Conservation (phyloP, 2,797 vertebrate genomes). For the Sarcophilus harrisii region DNA sequence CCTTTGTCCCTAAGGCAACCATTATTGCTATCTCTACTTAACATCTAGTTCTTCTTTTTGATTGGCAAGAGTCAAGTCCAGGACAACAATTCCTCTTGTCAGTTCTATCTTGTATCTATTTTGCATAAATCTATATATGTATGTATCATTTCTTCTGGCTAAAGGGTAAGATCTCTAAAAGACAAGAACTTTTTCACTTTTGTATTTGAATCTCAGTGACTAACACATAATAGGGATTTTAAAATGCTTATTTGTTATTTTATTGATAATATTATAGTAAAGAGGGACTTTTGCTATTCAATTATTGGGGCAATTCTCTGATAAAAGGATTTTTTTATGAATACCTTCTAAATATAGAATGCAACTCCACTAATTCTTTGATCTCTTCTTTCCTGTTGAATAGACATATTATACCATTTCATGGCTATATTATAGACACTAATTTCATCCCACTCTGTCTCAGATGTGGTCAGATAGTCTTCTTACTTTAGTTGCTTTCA, state of each 20-base stretch:
- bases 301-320: background rate
- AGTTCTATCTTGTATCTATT: background rate
- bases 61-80: background rate
- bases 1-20: background rate
- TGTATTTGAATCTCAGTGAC: background rate
- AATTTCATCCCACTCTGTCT: background rate
- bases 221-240: background rate
- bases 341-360: background rate
- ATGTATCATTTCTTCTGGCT: background rate
- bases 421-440: background rate
- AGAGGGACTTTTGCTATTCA: background rate
- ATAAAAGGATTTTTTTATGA: background rate
- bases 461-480: background rate
- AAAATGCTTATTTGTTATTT: background rate
- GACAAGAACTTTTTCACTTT: background rate
- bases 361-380: background rate
- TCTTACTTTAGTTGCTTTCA: background rate
- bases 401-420: background rate
- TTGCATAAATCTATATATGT: background rate
- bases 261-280: background rate
- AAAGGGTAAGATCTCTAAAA: background rate
- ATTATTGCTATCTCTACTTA: background rate
- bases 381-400: background rate
- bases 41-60: background rate
- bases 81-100: background rate